phyloP scores from a whole-genome alignment of 1,140 invertebrate genomes.

The Solenopsis invicta region DNA sequence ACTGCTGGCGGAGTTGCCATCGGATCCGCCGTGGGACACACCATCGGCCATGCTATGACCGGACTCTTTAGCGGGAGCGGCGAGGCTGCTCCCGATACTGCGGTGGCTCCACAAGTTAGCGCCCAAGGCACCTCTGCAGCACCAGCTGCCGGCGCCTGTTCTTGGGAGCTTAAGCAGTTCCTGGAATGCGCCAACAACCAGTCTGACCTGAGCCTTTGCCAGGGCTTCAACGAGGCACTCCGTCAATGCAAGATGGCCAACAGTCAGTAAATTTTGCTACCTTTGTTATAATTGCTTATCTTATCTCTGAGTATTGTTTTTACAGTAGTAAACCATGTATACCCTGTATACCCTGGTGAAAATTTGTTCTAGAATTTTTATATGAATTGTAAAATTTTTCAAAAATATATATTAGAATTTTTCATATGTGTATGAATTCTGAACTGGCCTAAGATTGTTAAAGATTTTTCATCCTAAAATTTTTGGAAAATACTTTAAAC shows the following conservation, averaged over 20 bases:
- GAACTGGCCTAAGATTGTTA: no score
- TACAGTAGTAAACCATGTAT: no score
- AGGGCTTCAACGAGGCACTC: slow-evolving; percentile 97
- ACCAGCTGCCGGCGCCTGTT: slow-evolving; percentile 91
- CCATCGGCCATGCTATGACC: slow-evolving; percentile 94
- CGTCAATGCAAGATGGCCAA: slow-evolving; percentile 93
- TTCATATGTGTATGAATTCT: no score
- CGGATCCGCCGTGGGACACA: slow-evolving; percentile 95
- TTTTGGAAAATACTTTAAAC: no score
- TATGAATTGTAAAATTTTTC: no score
- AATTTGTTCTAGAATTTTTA: no score
- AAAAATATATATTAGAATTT: no score
- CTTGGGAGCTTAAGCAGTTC: slow-evolving; percentile 97
- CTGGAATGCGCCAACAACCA: slow-evolving; percentile 95
- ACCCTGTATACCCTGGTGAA: no score
- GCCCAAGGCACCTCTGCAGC: slow-evolving; percentile 73
- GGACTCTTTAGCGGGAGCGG: slow-evolving; percentile 93
- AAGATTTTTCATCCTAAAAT: no score
- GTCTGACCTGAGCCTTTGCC: slow-evolving; percentile 94
- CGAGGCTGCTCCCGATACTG: slow-evolving; percentile 86
- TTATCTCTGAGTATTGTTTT: background rate
- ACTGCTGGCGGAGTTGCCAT: slow-evolving; percentile 96
- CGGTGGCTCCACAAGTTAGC: slow-evolving; percentile 82
- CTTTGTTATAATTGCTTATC: background rate
- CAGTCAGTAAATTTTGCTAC: slow-evolving; percentile 80